phyloP scores from a whole-genome alignment of 2,888 invertebrate genomes.

The Hanleya hanleyi region DNA sequence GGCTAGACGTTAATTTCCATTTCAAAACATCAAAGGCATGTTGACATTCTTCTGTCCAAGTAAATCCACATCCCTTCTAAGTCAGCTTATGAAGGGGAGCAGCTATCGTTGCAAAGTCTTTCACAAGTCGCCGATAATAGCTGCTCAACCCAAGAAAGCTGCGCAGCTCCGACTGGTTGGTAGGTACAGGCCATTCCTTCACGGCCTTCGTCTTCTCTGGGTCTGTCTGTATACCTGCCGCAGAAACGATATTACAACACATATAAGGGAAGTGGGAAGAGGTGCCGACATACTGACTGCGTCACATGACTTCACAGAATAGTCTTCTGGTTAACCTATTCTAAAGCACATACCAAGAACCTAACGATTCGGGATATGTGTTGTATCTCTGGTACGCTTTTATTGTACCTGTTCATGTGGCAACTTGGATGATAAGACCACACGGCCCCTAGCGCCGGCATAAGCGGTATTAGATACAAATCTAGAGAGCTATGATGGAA shows the following conservation, averaged over 20 bases:
- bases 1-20: slow-evolving; percentile 15
- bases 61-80: slow-evolving; percentile 23
- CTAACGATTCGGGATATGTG: too few species aligned
- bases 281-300: too few species aligned
- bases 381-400: too few species aligned
- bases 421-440: too few species aligned
- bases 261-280: too few species aligned
- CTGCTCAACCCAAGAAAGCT: slow-evolving; percentile 17
- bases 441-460: too few species aligned
- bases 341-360: too few species aligned
- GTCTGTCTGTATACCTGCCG: slow-evolving; percentile 14
- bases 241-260: slow-evolving; percentile 13
- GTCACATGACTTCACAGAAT: too few species aligned
- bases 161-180: slow-evolving; percentile 12
- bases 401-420: too few species aligned
- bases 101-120: neutral
- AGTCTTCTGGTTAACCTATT: too few species aligned
- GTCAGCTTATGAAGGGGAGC: slow-evolving; percentile 12
- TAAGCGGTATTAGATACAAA: too few species aligned
- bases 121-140: slow-evolving; percentile 34
- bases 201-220: slow-evolving; percentile 10
- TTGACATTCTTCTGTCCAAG: slow-evolving; percentile 30
- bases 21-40: slow-evolving; percentile 27
- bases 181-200: neutral
- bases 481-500: too few species aligned